Conservation (phyloP, 2,888 invertebrate genomes). For the Rotaria macrura region DNA sequence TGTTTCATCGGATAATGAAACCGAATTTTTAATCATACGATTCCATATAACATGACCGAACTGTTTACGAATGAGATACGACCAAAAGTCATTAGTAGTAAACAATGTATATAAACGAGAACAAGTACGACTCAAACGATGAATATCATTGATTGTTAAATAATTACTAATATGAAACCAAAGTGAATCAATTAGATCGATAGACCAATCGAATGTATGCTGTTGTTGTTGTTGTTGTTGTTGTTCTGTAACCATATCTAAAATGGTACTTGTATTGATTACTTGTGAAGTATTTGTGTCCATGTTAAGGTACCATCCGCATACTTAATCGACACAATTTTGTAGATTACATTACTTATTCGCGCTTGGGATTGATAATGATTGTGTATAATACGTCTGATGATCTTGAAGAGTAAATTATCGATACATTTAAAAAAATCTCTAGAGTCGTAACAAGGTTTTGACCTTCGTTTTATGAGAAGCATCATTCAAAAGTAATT, state of each 20-base stretch:
- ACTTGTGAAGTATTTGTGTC: background rate
- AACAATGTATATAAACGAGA: background rate
- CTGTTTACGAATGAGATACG: background rate
- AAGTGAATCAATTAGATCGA: background rate
- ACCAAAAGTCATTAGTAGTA: slow-evolving; percentile 13
- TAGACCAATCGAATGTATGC: background rate
- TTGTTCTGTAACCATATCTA: background rate
- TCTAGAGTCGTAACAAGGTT: background rate
- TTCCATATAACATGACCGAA: background rate
- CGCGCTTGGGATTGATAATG: background rate
- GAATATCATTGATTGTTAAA: background rate
- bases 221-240: background rate
- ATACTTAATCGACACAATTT: background rate
- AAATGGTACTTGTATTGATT: background rate
- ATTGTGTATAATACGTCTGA: background rate
- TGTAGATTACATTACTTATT: background rate
- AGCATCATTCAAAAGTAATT: background rate
- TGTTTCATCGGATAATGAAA: background rate
- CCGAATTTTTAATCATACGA: background rate
- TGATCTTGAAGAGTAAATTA: background rate
- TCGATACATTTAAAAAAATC: background rate
- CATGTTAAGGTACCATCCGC: background rate
- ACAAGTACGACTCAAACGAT: background rate
- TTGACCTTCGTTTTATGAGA: background rate
- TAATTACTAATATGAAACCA: background rate